Percentiles rank a stretch among this genome's conserved stretches.
Conservation (phyloP, 2,888 invertebrate genomes). For the Cryptocephalus moraei region DNA sequence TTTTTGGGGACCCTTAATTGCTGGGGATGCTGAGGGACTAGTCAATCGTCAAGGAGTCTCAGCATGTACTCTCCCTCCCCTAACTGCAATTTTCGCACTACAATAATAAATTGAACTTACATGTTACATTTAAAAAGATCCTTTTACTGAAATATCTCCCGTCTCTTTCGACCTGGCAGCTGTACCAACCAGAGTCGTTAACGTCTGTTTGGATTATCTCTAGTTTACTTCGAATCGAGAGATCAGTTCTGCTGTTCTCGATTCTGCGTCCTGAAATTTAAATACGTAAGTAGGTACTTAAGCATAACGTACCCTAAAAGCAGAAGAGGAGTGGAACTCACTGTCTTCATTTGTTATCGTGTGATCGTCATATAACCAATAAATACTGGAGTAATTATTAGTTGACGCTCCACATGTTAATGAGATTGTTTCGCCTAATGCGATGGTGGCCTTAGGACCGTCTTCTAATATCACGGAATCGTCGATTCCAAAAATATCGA, state of each 20-base stretch:
- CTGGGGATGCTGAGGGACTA: too few relatives aligned
- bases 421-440: slow-evolving; percentile 45
- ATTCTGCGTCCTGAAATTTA: slow-evolving; percentile 8
- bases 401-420: slow-evolving; percentile 50
- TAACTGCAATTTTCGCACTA: too few relatives aligned
- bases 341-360: slow-evolving; percentile 3
- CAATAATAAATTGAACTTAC: too few relatives aligned
- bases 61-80: too few relatives aligned
- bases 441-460: slow-evolving; percentile 25
- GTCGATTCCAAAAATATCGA: slow-evolving; percentile 37
- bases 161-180: slow-evolving; percentile 13
- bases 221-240: slow-evolving; percentile 17
- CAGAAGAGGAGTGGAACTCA: slow-evolving; percentile 3
- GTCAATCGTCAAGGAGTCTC: too few relatives aligned
- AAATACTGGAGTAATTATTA: slow-evolving; percentile 41
- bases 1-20: too few relatives aligned
- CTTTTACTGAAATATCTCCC: slow-evolving; percentile 6
- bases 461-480: slow-evolving; percentile 28
- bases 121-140: slow-evolving; percentile 5
- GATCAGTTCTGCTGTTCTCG: slow-evolving; percentile 14
- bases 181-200: slow-evolving; percentile 19
- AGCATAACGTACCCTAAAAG: background rate
- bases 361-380: slow-evolving; percentile 36
- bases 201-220: slow-evolving; percentile 13
- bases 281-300: slow-evolving; percentile 5